A percentile compares a stretch with the other conserved stretches of the same genome.
These are phyloP conservation scores for Melozone crissalis DNA, from an alignment of 2,113 vertebrate species.

Conservation along the genomic window DNA sequence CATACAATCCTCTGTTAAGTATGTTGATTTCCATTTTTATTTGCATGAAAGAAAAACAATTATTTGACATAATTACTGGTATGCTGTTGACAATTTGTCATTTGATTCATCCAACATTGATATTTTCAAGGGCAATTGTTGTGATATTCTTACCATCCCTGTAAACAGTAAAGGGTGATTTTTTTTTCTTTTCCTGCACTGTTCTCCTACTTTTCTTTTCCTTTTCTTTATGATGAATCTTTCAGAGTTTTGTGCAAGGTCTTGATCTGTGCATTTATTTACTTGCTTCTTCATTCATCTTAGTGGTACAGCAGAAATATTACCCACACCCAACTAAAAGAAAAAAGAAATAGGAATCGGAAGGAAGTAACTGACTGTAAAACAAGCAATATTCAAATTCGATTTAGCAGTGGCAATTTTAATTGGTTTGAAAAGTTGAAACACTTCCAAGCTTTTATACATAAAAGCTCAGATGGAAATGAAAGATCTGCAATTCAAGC, in stretches of 20 bases:
- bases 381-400: slow-evolving; percentile 19
- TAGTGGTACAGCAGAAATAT: neutral
- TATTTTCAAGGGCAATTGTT: slow-evolving; percentile 10
- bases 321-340: neutral
- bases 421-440: slow-evolving; percentile 39
- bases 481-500: neutral
- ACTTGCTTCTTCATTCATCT: neutral
- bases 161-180: neutral
- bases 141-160: neutral
- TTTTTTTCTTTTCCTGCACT: neutral
- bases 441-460: neutral
- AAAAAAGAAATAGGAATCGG: neutral
- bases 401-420: neutral
- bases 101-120: neutral
- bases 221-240: neutral
- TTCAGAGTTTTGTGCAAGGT: neutral
- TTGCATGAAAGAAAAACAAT: slow-evolving; percentile 40
- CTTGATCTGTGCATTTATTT: neutral
- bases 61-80: slow-evolving; percentile 41
- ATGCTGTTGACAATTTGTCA: neutral
- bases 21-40: slow-evolving; percentile 47
- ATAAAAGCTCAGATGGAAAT: neutral
- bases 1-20: slow-evolving; percentile 5
- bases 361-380: neutral
- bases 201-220: neutral